phyloP scores from a whole-genome alignment of 2,888 invertebrate genomes.

The Dynastes grantii region DNA sequence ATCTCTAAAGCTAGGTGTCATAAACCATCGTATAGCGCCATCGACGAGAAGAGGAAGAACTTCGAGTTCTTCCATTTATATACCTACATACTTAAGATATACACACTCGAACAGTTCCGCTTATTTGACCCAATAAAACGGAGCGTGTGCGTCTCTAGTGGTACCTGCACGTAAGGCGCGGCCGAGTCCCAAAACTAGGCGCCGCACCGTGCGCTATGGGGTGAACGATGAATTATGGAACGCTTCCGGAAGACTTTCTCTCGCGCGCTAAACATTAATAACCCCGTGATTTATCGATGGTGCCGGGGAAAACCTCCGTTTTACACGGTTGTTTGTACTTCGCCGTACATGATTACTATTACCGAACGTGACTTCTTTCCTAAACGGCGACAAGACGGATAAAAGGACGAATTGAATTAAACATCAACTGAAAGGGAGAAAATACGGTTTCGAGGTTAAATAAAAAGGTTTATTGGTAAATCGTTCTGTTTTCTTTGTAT shows the following conservation, averaged over 20 bases:
- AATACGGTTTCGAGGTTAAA: background rate
- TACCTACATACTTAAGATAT: slow-evolving; percentile 1
- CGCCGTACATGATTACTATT: slow-evolving; percentile 9
- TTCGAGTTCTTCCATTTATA: background rate
- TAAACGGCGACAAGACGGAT: background rate
- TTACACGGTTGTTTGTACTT: slow-evolving; percentile 37
- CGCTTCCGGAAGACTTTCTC: slow-evolving; percentile 38
- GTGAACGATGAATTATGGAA: slow-evolving; percentile 38
- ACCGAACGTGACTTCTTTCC: slow-evolving; percentile 8
- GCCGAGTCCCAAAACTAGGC: slow-evolving; percentile 23
- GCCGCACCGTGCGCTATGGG: background rate
- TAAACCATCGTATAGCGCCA: background rate
- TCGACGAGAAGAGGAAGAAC: background rate
- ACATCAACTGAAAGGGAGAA: background rate
- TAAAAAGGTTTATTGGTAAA: slow-evolving; percentile 8
- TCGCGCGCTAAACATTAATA: slow-evolving; percentile 41
- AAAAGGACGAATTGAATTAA: slow-evolving; percentile 20
- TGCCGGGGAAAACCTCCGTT: slow-evolving; percentile 1
- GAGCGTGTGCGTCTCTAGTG: background rate
- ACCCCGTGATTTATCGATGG: slow-evolving; percentile 39
- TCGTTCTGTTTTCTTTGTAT: background rate
- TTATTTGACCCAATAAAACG: slow-evolving; percentile 36
- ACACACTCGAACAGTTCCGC: slow-evolving; percentile 7
- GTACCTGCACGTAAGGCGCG: background rate
- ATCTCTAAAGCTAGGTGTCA: background rate